A percentile compares a stretch with the other conserved stretches of the same genome.
Conservation (phyloP, 2,797 vertebrate genomes). For the Gymnoscopelus braueri region DNA sequence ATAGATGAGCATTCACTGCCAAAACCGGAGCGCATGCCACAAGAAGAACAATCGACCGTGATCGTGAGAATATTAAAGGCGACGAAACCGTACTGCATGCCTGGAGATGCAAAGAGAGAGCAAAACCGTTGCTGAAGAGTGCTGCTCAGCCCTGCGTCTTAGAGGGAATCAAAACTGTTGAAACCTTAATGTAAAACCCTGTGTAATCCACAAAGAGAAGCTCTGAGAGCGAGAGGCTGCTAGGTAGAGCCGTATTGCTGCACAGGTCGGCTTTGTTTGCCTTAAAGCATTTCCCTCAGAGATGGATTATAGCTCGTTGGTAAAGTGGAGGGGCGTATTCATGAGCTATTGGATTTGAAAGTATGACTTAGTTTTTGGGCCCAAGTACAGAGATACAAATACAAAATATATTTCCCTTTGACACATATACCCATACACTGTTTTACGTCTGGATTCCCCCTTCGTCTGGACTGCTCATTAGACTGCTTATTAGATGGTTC, state of each 20-base stretch:
- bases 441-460: slow-evolving; percentile 2
- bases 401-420: slow-evolving; percentile 6
- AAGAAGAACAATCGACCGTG: slow-evolving; percentile 41
- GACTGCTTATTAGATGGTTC: slow-evolving; percentile 26
- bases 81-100: slow-evolving; percentile 2
- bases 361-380: slow-evolving; percentile 1
- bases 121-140: slow-evolving; percentile 27
- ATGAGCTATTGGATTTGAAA: slow-evolving; percentile 23
- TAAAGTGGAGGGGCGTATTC: slow-evolving; percentile 10
- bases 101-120: slow-evolving; percentile 7
- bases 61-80: slow-evolving; percentile 24
- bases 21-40: slow-evolving; percentile 37
- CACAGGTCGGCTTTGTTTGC: slow-evolving; percentile 20
- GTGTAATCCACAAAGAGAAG: slow-evolving; percentile 21
- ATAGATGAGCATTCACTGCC: slow-evolving; percentile 46
- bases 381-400: not conserved
- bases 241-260: not conserved
- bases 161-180: slow-evolving; percentile 2
- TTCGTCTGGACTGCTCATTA: slow-evolving; percentile 29
- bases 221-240: slow-evolving; percentile 6
- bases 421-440: not conserved
- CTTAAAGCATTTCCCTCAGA: slow-evolving; percentile 22
- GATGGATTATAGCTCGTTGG: slow-evolving; percentile 35
- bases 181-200: slow-evolving; percentile 16
- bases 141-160: not conserved